A percentile compares a stretch with the other conserved stretches of the same genome.
Evolutionary conservation across 2,888 invertebrate species (phyloP).

Genomic region (Sarcophaga subvicina): DNA sequence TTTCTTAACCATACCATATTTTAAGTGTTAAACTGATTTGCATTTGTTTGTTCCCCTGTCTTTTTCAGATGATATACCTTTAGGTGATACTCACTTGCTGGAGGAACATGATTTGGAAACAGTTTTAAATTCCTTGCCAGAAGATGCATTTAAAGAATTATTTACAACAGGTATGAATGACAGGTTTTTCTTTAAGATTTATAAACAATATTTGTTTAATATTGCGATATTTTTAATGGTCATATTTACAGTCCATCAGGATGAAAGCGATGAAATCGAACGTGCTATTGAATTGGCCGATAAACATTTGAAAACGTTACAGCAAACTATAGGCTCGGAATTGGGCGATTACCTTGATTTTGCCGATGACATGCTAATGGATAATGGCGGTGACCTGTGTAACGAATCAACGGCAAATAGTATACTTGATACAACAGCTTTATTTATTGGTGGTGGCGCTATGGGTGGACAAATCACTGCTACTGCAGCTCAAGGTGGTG

Average conservation of each 20-base stretch:
- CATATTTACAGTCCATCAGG: conserved; percentile 83
- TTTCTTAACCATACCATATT: background rate
- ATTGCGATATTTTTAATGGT: background rate
- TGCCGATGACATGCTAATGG: conserved; percentile 80
- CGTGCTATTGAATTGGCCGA: conserved; percentile 91
- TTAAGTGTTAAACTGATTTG: conserved; percentile 20
- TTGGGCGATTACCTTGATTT: conserved; percentile 80
- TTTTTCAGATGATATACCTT: conserved; percentile 83
- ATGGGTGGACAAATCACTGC: conserved; percentile 55
- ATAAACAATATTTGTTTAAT: background rate
- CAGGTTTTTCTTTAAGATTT: background rate
- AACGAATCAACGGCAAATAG: conserved; percentile 71
- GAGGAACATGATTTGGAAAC: conserved; percentile 90
- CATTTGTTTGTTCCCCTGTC: conserved; percentile 26
- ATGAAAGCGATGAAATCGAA: conserved; percentile 94
- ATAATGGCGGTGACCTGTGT: conserved; percentile 75
- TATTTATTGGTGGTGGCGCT: conserved; percentile 49
- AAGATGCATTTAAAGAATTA: conserved; percentile 92
- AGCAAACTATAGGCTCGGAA: conserved; percentile 83
- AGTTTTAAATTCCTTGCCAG: conserved; percentile 89
- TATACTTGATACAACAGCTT: conserved; percentile 73
- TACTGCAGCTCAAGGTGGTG: conserved; percentile 66
- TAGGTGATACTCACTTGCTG: conserved; percentile 84
- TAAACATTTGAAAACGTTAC: conserved; percentile 87
- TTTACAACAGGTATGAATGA: conserved; percentile 86